These are phyloP conservation scores for Molorchus minor DNA, from an alignment of 2,888 invertebrate genomes.

Conservation along the genomic window DNA sequence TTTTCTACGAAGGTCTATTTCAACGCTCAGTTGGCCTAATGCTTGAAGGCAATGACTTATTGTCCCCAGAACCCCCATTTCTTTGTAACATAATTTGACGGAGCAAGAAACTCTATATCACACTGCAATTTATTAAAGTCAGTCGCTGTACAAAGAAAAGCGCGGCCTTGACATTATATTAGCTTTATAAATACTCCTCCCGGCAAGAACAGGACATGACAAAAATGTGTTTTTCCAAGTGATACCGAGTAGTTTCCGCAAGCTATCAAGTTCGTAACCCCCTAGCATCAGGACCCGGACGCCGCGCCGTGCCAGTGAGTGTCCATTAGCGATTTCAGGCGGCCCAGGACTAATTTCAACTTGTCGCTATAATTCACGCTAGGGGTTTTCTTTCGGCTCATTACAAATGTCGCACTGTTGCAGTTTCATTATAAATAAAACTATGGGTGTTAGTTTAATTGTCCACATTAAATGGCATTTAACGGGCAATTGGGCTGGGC, in stretches of 20 bases:
- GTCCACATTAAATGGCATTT: slow-evolving; percentile 33
- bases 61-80: background rate
- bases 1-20: no score
- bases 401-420: slow-evolving; percentile 51
- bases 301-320: no score
- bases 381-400: slow-evolving; percentile 51
- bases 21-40: no score
- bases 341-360: slow-evolving; percentile 49
- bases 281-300: no score
- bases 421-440: slow-evolving; percentile 46
- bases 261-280: no score
- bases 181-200: slow-evolving; percentile 17
- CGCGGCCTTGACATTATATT: slow-evolving; percentile 29
- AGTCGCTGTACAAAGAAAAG: slow-evolving; percentile 26
- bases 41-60: no score
- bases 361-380: slow-evolving; percentile 48
- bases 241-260: slow-evolving; percentile 34
- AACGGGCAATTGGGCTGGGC: slow-evolving; percentile 14
- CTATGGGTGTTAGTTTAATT: slow-evolving; percentile 43
- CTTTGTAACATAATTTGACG: slow-evolving; percentile 15
- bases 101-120: slow-evolving; percentile 17
- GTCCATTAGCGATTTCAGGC: slow-evolving; percentile 52
- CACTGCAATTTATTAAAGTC: slow-evolving; percentile 23
- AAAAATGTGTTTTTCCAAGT: slow-evolving; percentile 23
- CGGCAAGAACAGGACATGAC: slow-evolving; percentile 5